These are phyloP conservation scores for Theodoxus fluviatilis DNA, from an alignment of 2,888 invertebrate genomes.

Conservation along the genomic window DNA sequence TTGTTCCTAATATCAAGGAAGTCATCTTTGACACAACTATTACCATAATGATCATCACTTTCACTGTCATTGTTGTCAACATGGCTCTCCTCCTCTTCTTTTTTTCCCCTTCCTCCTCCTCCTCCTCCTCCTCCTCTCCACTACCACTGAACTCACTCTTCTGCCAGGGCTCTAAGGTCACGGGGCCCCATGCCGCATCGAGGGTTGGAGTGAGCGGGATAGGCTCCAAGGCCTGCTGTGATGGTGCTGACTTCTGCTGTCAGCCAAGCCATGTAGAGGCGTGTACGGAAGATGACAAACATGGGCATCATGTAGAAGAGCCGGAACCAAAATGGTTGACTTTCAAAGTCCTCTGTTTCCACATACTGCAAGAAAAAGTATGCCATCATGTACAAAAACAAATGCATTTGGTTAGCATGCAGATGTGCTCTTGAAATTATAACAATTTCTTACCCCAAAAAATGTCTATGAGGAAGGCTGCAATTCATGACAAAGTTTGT, in stretches of 20 bases:
- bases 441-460: no score
- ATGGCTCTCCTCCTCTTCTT: no score
- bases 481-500: no score
- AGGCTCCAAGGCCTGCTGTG: slow-evolving; percentile 88
- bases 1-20: no score
- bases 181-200: slow-evolving; percentile 84
- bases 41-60: no score
- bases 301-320: slow-evolving; percentile 85
- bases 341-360: slow-evolving; percentile 78
- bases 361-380: slow-evolving; percentile 79
- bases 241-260: slow-evolving; percentile 93
- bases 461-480: no score
- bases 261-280: slow-evolving; percentile 89
- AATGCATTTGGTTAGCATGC: no score
- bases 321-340: slow-evolving; percentile 78
- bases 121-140: no score
- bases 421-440: no score
- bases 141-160: slow-evolving; percentile 47
- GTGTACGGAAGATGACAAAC: slow-evolving; percentile 86
- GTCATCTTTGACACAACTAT: no score
- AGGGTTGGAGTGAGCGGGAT: slow-evolving; percentile 79
- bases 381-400: neutral
- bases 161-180: slow-evolving; percentile 58
- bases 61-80: no score
- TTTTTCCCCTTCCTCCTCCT: no score